These are phyloP conservation scores for Oreochromis mossambicus DNA, from an alignment of 2,797 vertebrate genomes.

Conservation along the genomic window DNA sequence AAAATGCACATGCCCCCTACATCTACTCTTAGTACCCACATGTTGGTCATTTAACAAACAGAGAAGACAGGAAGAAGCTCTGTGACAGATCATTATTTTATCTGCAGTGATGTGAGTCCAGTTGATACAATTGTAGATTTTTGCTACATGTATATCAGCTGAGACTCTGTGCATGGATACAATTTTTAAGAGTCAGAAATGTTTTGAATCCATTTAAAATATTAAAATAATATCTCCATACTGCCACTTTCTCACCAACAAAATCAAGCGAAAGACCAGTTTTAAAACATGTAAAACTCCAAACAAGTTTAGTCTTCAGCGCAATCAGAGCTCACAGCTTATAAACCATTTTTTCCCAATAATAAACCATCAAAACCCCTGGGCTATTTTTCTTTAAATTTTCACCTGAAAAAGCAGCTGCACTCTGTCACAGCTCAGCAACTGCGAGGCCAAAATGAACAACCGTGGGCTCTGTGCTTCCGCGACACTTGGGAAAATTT, in stretches of 20 bases:
- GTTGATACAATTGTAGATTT: rapidly evolving
- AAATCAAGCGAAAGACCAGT: background rate
- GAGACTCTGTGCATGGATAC: background rate
- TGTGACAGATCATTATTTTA: background rate
- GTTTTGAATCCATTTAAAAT: background rate
- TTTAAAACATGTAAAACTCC: background rate
- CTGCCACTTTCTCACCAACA: background rate
- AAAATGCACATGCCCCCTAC: background rate
- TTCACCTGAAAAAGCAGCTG: background rate
- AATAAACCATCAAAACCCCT: background rate
- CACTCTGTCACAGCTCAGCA: background rate
- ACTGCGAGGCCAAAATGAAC: background rate
- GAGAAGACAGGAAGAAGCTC: background rate
- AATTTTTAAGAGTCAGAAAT: background rate
- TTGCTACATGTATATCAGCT: background rate
- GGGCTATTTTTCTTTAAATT: background rate
- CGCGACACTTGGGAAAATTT: background rate
- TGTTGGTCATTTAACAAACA: background rate
- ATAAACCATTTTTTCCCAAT: background rate
- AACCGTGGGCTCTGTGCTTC: background rate
- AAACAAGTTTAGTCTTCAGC: background rate
- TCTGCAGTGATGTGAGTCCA: background rate
- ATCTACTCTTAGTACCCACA: background rate
- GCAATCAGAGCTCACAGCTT: background rate
- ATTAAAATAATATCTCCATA: background rate